A percentile compares a stretch with the other conserved stretches of the same genome.
phyloP scores from a whole-genome alignment of 2,888 invertebrate species.

The Synergus japonicus region DNA sequence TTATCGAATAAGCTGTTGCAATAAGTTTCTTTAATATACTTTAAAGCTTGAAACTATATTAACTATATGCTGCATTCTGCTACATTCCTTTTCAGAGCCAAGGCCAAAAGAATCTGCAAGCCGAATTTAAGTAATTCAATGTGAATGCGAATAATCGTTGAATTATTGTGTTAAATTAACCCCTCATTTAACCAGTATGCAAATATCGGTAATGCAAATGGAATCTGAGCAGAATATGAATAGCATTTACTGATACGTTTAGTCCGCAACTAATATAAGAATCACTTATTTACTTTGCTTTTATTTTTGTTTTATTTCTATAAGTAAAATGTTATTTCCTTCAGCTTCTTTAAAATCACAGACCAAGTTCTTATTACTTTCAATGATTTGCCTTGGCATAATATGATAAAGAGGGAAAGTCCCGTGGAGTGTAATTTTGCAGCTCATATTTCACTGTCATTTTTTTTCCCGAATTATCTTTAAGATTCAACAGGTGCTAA shows the following conservation, averaged over 20 bases:
- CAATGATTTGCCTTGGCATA: neutral
- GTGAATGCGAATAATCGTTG: neutral
- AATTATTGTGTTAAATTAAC: conserved; percentile 3
- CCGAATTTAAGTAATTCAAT: neutral
- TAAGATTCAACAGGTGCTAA: conserved; percentile 36
- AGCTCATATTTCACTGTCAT: conserved; percentile 14
- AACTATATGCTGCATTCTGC: neutral
- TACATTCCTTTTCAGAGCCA: neutral
- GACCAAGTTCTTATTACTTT: neutral
- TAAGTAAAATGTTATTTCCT: no score
- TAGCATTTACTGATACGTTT: neutral
- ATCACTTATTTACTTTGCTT: neutral
- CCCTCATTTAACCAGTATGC: neutral
- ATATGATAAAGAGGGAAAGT: neutral
- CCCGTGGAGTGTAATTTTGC: neutral
- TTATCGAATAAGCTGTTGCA: conserved; percentile 15
- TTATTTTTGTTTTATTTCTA: no score
- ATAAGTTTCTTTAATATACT: neutral
- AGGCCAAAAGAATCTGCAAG: neutral
- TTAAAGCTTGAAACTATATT: neutral
- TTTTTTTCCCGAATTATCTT: conserved; percentile 31
- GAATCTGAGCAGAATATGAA: conserved; percentile 1
- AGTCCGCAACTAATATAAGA: neutral
- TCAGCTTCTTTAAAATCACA: no score
- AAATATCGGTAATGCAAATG: neutral